phyloP scores from a whole-genome alignment of 2,888 invertebrate genomes.

The Suillia variegata region DNA sequence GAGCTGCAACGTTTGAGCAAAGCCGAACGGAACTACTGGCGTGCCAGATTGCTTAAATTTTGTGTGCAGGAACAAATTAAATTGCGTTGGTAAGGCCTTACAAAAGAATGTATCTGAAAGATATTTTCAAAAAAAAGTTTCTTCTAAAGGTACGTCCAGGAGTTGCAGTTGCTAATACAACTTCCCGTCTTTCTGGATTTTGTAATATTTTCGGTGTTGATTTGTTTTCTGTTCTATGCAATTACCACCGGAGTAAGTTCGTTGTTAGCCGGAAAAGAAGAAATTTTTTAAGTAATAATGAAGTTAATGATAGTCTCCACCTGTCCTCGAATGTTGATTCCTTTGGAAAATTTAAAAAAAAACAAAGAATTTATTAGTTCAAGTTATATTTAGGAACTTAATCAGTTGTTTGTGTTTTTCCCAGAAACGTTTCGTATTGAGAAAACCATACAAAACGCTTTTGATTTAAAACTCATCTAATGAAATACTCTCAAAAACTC shows the following conservation, averaged over 20 bases:
- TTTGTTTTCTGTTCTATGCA: conserved; percentile 50
- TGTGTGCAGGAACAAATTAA: conserved; percentile 41
- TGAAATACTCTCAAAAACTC: not conserved
- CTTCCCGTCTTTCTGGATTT: conserved; percentile 51
- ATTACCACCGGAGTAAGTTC: conserved; percentile 41
- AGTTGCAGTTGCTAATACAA: conserved; percentile 39
- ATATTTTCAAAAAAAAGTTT: not conserved
- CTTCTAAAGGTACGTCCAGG: conserved; percentile 28
- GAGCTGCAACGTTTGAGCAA: not conserved
- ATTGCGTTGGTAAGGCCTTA: conserved; percentile 35
- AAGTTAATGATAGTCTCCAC: not conserved
- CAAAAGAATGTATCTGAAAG: not conserved
- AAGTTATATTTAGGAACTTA: too few species aligned
- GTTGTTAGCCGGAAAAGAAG: too few species aligned
- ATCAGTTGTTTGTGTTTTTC: too few species aligned
- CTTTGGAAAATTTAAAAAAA: too few species aligned
- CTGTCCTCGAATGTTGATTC: too few species aligned
- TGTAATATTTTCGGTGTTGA: conserved; percentile 47
- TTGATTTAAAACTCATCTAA: too few species aligned
- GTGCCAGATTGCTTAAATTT: conserved; percentile 34
- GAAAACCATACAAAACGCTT: too few species aligned
- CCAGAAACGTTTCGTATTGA: too few species aligned
- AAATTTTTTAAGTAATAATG: not conserved
- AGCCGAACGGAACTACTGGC: conserved; percentile 31
- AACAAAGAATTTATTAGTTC: too few species aligned